These are phyloP conservation scores for Ochlodes sylvanus DNA, from an alignment of 2,888 invertebrate genomes.

Conservation along the genomic window DNA sequence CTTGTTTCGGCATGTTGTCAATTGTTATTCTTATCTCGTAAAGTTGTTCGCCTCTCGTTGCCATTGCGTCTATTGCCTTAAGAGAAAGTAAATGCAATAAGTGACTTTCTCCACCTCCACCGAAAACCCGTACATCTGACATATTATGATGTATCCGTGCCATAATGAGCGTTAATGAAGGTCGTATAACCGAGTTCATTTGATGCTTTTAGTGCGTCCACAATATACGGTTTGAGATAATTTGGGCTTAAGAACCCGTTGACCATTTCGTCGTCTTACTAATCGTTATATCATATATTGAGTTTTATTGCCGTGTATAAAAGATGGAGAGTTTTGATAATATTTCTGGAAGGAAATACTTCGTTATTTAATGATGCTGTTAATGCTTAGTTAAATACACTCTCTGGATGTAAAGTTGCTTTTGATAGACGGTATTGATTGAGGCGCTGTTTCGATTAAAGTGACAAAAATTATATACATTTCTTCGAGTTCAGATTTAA, in stretches of 20 bases:
- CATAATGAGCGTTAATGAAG: conserved; percentile 38
- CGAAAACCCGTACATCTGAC: conserved; percentile 37
- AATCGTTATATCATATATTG: conserved; percentile 31
- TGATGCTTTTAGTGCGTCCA: conserved; percentile 30
- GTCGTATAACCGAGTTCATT: conserved; percentile 16
- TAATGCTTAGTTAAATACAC: background rate
- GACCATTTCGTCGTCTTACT: conserved; percentile 24
- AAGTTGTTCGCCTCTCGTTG: background rate
- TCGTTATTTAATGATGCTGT: conserved; percentile 3
- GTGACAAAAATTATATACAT: no score
- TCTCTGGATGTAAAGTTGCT: background rate
- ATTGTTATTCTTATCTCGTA: no score
- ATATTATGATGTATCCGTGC: conserved; percentile 35
- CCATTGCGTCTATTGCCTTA: conserved; percentile 4
- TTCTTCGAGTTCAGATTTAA: no score
- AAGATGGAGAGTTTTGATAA: conserved; percentile 20
- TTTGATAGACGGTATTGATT: background rate
- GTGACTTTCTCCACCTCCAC: conserved; percentile 34
- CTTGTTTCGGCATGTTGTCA: no score
- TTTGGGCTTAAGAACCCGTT: conserved; percentile 16
- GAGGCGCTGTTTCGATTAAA: background rate
- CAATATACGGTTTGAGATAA: conserved; percentile 29
- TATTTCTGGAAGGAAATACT: conserved; percentile 8
- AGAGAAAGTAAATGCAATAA: conserved; percentile 40
- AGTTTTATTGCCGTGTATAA: conserved; percentile 25